Evolutionary conservation across 2,888 invertebrate genomes (phyloP).

Genomic region (Ectropis crepuscularia): DNA sequence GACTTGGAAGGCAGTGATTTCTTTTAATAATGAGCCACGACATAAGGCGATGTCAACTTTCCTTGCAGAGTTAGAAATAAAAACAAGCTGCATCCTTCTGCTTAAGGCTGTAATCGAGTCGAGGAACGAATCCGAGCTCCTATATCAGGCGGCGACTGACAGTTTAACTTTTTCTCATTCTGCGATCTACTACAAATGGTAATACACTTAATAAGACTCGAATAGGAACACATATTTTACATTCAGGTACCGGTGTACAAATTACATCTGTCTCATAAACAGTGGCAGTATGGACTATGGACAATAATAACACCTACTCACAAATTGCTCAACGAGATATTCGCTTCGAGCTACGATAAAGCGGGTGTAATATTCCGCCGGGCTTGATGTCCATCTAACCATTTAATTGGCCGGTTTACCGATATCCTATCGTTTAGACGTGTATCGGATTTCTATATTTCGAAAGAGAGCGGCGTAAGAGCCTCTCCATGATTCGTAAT

Average conservation of each 20-base stretch:
- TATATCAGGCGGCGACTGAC: slow-evolving; percentile 14
- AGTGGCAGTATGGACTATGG: slow-evolving; percentile 25
- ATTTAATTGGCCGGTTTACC: slow-evolving; percentile 34
- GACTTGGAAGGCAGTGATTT: slow-evolving; percentile 72
- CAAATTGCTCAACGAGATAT: slow-evolving; percentile 27
- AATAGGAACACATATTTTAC: slow-evolving; percentile 16
- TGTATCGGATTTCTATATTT: slow-evolving; percentile 38
- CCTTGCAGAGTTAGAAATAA: slow-evolving; percentile 76
- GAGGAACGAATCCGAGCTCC: slow-evolving; percentile 7
- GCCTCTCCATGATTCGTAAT: slow-evolving; percentile 37
- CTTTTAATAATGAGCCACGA: slow-evolving; percentile 71
- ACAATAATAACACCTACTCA: slow-evolving; percentile 32
- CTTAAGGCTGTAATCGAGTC: slow-evolving; percentile 16
- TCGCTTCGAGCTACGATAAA: slow-evolving; percentile 28
- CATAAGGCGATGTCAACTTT: slow-evolving; percentile 76
- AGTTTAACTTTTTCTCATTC: slow-evolving; percentile 19
- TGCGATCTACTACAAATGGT: slow-evolving; percentile 25
- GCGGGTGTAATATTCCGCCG: slow-evolving; percentile 21
- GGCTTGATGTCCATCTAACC: slow-evolving; percentile 31
- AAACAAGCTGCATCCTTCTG: slow-evolving; percentile 47
- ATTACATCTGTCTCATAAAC: slow-evolving; percentile 33
- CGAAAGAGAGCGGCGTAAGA: slow-evolving; percentile 30
- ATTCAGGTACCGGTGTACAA: slow-evolving; percentile 18
- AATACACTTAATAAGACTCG: slow-evolving; percentile 1
- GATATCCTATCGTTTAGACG: slow-evolving; percentile 34